These are phyloP conservation scores for Nycteola revayana DNA, from an alignment of 2,888 invertebrate species.

Conservation along the genomic window DNA sequence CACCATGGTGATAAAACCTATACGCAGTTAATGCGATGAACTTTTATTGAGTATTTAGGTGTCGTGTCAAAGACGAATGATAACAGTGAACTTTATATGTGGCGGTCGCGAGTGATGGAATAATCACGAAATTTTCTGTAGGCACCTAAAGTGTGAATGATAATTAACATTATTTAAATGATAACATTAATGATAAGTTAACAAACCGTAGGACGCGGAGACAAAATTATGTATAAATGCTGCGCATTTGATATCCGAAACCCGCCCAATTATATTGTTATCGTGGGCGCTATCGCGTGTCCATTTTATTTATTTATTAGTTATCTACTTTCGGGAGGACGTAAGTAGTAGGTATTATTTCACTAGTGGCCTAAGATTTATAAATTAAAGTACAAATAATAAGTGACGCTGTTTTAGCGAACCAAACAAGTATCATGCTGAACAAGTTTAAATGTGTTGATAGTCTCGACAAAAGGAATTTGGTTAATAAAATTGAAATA, in stretches of 20 bases:
- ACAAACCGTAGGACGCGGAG: slow-evolving; percentile 36
- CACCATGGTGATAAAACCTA: too few relatives aligned
- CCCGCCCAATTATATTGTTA: slow-evolving; percentile 36
- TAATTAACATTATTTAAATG: slow-evolving; percentile 45
- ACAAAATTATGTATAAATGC: slow-evolving; percentile 30
- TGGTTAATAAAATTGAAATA: slow-evolving; percentile 10
- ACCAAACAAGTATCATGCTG: too few relatives aligned
- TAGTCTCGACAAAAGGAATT: slow-evolving; percentile 6
- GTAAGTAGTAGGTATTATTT: slow-evolving; percentile 25
- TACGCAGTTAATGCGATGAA: too few relatives aligned
- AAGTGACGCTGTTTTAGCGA: too few relatives aligned
- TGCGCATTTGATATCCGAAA: slow-evolving; percentile 38
- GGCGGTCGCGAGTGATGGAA: slow-evolving; percentile 27
- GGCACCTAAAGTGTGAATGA: slow-evolving; percentile 40
- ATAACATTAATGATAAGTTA: slow-evolving; percentile 48
- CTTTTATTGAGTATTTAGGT: slow-evolving; percentile 20
- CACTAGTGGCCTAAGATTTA: slow-evolving; percentile 1
- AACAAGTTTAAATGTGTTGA: slow-evolving; percentile 7
- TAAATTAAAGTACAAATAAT: too few relatives aligned
- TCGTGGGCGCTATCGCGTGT: slow-evolving; percentile 30
- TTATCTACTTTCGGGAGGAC: slow-evolving; percentile 23
- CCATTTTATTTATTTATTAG: slow-evolving; percentile 35
- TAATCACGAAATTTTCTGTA: slow-evolving; percentile 43
- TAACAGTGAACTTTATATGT: slow-evolving; percentile 31
- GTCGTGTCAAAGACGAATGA: slow-evolving; percentile 17